Conservation (phyloP, 2,888 invertebrate genomes). For the Hirtodrosophila cameraria region DNA sequence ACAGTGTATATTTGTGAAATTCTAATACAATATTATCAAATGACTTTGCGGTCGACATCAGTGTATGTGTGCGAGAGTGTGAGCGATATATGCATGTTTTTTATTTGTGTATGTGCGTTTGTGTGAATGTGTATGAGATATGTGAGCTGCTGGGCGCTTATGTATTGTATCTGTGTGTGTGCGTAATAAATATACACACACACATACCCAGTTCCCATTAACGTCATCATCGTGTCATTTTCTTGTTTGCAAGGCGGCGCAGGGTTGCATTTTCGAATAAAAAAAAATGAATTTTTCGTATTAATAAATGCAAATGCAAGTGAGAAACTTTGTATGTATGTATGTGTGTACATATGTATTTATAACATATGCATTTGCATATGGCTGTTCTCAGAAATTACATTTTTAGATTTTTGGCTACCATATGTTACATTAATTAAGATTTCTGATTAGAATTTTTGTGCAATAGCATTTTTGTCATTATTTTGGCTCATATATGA, state of each 20-base stretch:
- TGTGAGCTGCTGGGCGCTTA: conserved; percentile 49
- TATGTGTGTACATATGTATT: conserved; percentile 7
- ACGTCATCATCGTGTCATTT: conserved; percentile 83
- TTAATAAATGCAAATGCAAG: conserved; percentile 65
- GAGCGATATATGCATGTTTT: conserved; percentile 27
- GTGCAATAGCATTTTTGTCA: conserved; percentile 16
- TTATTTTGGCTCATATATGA: conserved; percentile 5
- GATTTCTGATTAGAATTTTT: conserved; percentile 32
- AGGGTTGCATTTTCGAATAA: conserved; percentile 71
- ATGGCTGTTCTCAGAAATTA: conserved; percentile 29
- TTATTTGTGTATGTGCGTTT: too few relatives aligned
- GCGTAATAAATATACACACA: conserved; percentile 63
- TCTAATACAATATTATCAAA: conserved; percentile 76
- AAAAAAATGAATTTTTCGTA: conserved; percentile 46
- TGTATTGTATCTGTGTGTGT: conserved; percentile 55
- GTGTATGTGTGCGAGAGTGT: conserved; percentile 42
- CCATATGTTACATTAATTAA: conserved; percentile 55
- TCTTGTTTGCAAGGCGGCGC: conserved; percentile 73
- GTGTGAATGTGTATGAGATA: conserved; percentile 47
- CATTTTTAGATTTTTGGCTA: conserved; percentile 45
- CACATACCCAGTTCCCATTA: conserved; percentile 75
- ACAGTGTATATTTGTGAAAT: conserved; percentile 71
- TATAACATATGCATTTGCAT: conserved; percentile 12
- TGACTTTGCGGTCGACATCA: conserved; percentile 73
- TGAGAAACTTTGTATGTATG: conserved; percentile 17